Conservation (phyloP, 2,113 vertebrate species). For the Nettapus auritus region DNA sequence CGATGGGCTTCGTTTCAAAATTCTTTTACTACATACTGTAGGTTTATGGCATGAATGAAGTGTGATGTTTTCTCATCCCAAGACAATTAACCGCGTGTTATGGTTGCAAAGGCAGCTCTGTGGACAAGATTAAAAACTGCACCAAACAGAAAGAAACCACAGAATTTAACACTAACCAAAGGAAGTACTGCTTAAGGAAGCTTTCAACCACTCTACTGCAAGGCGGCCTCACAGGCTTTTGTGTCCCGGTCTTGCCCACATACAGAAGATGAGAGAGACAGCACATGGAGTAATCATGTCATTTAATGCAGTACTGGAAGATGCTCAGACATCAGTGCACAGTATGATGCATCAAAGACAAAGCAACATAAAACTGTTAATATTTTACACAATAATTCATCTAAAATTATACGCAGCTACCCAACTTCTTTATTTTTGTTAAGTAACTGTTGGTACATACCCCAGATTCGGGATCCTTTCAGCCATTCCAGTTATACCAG, state of each 20-base stretch:
- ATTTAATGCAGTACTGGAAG: neutral
- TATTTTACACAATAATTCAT: neutral
- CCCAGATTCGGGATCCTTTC: constrained; percentile 88
- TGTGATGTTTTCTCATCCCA: neutral
- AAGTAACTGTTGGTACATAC: constrained; percentile 62
- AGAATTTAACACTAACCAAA: neutral
- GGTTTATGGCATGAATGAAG: neutral
- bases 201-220: neutral
- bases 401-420: neutral
- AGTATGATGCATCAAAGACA: neutral
- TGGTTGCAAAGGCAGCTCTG: neutral
- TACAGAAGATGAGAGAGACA: neutral
- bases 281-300: neutral
- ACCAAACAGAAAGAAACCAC: neutral
- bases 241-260: neutral
- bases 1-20: accelerated
- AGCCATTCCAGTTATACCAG: constrained; percentile 91
- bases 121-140: neutral
- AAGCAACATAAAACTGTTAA: neutral
- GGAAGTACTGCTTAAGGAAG: neutral
- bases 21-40: accelerated
- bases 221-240: neutral
- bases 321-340: neutral
- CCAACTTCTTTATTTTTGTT: neutral
- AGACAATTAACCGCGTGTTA: neutral